Conservation (phyloP, 2,113 vertebrate genomes). For the Nanger granti region DNA sequence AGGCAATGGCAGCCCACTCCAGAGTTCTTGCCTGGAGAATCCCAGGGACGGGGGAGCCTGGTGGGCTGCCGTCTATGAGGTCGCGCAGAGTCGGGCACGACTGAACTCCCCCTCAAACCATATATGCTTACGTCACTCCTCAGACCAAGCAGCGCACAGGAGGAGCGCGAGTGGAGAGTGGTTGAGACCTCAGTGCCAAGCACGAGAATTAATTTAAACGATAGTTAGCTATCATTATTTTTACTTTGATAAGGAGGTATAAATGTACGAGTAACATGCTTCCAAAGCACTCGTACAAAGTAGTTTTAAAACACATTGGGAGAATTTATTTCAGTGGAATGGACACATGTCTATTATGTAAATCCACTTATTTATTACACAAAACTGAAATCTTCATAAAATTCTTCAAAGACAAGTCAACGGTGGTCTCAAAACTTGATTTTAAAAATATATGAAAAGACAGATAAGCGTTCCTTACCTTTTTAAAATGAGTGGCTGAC, state of each 20-base stretch:
- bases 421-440: neutral
- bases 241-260: neutral
- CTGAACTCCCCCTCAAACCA: neutral
- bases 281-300: neutral
- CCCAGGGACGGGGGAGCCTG: too few species aligned
- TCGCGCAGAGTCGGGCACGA: neutral
- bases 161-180: neutral
- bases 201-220: neutral
- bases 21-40: too few species aligned
- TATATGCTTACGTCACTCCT: neutral
- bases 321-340: neutral
- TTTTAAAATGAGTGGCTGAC: constrained; percentile 96
- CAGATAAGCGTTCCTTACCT: constrained; percentile 72
- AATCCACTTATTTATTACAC: neutral
- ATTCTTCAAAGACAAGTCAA: neutral
- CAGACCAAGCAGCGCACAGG: too few species aligned
- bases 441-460: neutral
- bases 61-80: too few species aligned
- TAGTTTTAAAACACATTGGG: neutral
- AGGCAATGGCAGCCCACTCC: too few species aligned
- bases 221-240: neutral
- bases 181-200: too few species aligned
- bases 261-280: neutral
- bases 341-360: neutral
- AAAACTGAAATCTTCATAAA: neutral